phyloP scores from a whole-genome alignment of 2,797 vertebrate genomes.

The Lepilemur septentrionalis region DNA sequence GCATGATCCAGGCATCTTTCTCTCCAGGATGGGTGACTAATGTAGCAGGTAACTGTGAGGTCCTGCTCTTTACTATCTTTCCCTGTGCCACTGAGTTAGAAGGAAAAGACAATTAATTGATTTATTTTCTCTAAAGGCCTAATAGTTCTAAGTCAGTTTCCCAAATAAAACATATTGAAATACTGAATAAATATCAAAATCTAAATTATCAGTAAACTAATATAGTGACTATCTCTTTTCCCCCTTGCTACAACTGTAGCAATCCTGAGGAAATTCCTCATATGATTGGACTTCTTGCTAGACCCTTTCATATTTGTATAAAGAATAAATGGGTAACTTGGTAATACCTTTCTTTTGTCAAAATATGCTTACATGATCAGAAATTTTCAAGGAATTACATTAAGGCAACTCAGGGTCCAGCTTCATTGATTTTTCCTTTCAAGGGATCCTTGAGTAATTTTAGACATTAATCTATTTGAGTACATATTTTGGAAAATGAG shows the following conservation, averaged over 20 bases:
- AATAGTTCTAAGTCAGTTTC: constrained; percentile 10
- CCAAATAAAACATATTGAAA: not conserved
- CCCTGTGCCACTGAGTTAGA: not conserved
- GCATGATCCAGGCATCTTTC: not conserved
- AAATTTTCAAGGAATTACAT: not conserved
- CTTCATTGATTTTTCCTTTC: not conserved
- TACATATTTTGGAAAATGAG: not conserved
- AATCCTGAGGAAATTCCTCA: not conserved
- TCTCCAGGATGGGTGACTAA: not conserved
- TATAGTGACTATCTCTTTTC: not conserved
- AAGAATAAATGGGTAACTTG: not conserved
- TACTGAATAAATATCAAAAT: constrained; percentile 26
- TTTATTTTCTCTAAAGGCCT: constrained; percentile 3
- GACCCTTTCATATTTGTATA: not conserved
- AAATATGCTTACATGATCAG: not conserved
- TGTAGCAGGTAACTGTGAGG: not conserved
- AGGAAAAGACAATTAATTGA: not conserved
- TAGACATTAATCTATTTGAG: not conserved
- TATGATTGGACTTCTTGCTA: not conserved
- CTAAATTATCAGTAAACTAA: not conserved
- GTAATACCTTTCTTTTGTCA: not conserved
- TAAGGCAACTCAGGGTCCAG: not conserved
- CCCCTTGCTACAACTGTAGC: not conserved
- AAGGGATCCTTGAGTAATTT: not conserved
- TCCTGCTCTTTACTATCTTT: not conserved